Conservation (phyloP, 2,888 invertebrate genomes). For the Parelbella ahira region DNA sequence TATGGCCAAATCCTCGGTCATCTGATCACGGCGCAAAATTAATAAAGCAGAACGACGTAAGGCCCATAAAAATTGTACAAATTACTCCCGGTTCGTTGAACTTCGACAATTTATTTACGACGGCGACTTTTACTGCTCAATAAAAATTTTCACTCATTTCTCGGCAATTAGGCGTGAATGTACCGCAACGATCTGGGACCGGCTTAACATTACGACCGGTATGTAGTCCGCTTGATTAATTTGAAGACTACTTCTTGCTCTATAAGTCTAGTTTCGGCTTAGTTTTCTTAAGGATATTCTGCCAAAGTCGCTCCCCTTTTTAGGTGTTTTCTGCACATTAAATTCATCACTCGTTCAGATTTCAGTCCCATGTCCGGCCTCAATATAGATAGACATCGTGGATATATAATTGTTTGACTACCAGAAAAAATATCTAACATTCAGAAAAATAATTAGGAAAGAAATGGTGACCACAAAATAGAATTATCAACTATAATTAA, state of each 20-base stretch:
- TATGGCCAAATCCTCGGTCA: constrained; percentile 8
- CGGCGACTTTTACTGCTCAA: constrained; percentile 57
- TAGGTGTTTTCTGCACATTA: too few species aligned
- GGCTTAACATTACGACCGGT: constrained; percentile 24
- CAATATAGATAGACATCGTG: too few species aligned
- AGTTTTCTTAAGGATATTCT: too few species aligned
- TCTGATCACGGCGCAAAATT: constrained; percentile 20
- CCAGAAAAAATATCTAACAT: too few species aligned
- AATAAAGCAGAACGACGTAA: constrained; percentile 26
- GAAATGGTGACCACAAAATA: too few species aligned
- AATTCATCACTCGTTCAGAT: too few species aligned
- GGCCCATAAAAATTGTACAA: constrained; percentile 36
- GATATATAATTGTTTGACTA: too few species aligned
- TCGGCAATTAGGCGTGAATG: constrained; percentile 48
- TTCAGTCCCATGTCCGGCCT: too few species aligned
- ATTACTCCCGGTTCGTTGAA: constrained; percentile 56
- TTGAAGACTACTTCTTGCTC: constrained; percentile 7
- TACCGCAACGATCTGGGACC: constrained; percentile 18
- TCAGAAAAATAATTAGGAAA: too few species aligned
- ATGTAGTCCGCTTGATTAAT: constrained; percentile 26
- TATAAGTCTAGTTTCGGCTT: too few species aligned
- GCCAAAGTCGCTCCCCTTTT: too few species aligned
- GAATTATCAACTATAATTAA: too few species aligned
- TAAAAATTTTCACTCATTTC: constrained; percentile 69
- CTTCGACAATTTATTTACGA: constrained; percentile 60